These are phyloP conservation scores for Cheilosia scutellata DNA, from an alignment of 2,888 invertebrate genomes.

Conservation along the genomic window DNA sequence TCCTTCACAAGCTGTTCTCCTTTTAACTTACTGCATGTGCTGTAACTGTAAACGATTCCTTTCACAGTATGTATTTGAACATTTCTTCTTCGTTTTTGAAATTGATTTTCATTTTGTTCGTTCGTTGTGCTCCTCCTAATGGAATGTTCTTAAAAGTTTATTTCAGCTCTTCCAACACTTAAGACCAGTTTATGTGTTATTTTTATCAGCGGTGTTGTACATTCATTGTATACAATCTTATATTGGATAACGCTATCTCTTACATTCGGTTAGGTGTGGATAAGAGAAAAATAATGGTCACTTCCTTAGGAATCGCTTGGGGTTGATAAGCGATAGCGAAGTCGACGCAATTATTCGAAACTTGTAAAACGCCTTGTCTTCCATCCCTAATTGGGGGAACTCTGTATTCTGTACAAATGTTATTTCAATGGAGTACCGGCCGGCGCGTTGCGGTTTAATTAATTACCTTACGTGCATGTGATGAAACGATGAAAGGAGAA, in stretches of 20 bases:
- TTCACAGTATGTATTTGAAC: conserved; percentile 5
- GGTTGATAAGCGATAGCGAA: conserved; percentile 57
- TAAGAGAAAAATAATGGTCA: conserved; percentile 68
- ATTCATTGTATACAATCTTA: conserved; percentile 46
- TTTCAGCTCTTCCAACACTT: conserved; percentile 28
- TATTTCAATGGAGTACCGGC: conserved; percentile 61
- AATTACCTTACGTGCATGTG: conserved; percentile 70
- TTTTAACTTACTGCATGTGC: conserved; percentile 33
- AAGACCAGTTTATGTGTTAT: conserved; percentile 40
- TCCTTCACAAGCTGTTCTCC: conserved; percentile 43
- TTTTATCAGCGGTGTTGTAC: conserved; percentile 56
- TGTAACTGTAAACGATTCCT: conserved; percentile 10
- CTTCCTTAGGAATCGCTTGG: conserved; percentile 47
- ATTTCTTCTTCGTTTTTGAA: conserved; percentile 52
- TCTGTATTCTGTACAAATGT: conserved; percentile 58
- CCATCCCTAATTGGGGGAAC: conserved; percentile 47
- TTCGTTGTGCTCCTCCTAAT: conserved; percentile 20
- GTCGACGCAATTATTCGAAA: conserved; percentile 64
- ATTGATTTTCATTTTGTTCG: conserved; percentile 60
- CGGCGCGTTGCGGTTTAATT: conserved; percentile 52
- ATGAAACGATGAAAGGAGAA: conserved; percentile 71
- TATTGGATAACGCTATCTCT: conserved; percentile 51
- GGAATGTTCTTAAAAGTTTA: conserved; percentile 50
- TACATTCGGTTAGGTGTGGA: conserved; percentile 50
- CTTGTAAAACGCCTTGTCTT: conserved; percentile 66